Evolutionary conservation across 2,113 vertebrate genomes (phyloP), one percentile per base, ranked within the genome.

Genomic region (Nibea coibor): DNA sequence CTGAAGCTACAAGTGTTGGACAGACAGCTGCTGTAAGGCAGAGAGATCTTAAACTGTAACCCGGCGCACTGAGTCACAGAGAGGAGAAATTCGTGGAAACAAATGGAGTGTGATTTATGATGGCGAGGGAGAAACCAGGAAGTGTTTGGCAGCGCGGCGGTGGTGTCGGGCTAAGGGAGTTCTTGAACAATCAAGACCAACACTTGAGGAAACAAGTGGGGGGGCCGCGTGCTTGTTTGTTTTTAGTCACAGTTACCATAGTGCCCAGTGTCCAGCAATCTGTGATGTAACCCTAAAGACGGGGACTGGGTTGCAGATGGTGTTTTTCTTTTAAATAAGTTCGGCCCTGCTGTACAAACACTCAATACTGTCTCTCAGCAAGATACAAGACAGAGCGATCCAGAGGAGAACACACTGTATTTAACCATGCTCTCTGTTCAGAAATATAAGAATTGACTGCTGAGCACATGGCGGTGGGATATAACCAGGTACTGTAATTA

Each of bases 241-340:
- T 82, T 82, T 58, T 26, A 71, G 73, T 81, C 53, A 69, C 45
- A 22, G 85, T 87, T 79, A 31, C 77, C 79, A 81, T 51, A 17
- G 64, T 3, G 19, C 20, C 53, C 22, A 12, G 16, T 8, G 4
- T 50, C 48, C 43, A 35, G 19, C 16, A 68, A 56, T 24, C 3
- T 72, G 53, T 70, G 48, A 48, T 48, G 39, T 45, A 15, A 22
- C 24, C 16, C 15, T 20, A 5, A 26, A 51, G 35, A 66, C 7
- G 17, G 45, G 2, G 17, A 43, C 45, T 24, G 43, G 45, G 39
- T 10, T 28, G 16, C 20, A n/a, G 45, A 11, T 7, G n/a, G 22
- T 50, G 43, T 42, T 6, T 5, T 7, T 19, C 28, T 12, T 43
- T 43, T 26, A 14, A 26, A 14, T 39, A n/a, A 16, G 35, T 39